Conservation (phyloP, 2,888 invertebrate genomes). For the Pomacea canaliculata region DNA sequence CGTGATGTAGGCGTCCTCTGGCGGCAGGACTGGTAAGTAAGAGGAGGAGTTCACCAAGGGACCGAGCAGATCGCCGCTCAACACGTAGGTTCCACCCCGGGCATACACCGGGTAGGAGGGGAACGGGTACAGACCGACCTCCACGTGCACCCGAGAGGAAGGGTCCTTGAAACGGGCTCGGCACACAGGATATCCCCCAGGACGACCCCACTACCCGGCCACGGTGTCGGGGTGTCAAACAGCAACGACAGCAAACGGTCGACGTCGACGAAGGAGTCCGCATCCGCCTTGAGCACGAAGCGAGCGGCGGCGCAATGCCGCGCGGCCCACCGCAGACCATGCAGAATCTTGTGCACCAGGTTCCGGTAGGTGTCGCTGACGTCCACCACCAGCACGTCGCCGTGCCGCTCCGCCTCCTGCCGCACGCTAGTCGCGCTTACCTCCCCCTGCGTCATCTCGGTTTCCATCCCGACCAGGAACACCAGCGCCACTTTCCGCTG, state of each 20-base stretch:
- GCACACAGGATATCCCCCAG: constrained; percentile 40
- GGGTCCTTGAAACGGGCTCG: constrained; percentile 38
- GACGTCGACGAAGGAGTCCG: constrained; percentile 22
- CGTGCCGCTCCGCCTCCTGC: constrained; percentile 2
- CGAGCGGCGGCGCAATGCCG: constrained; percentile 1
- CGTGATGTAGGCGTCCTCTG: constrained; percentile 55
- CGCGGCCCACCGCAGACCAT: constrained; percentile 16
- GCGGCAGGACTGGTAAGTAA: constrained; percentile 45
- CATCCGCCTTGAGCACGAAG: constrained; percentile 22
- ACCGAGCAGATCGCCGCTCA: constrained; percentile 41
- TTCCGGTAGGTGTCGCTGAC: constrained; percentile 19
- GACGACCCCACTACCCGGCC: neutral
- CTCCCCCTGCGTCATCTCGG: too few relatives aligned
- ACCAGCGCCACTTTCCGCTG: constrained; percentile 34
- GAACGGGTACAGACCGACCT: constrained; percentile 35
- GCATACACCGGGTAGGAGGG: constrained; percentile 46
- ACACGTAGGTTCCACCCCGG: constrained; percentile 46
- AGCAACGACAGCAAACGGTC: constrained; percentile 31
- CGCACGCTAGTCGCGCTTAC: neutral
- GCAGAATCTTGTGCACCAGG: constrained; percentile 17
- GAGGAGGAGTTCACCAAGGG: constrained; percentile 42
- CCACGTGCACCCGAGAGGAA: constrained; percentile 38
- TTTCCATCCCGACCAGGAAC: constrained; percentile 31
- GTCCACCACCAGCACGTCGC: constrained; percentile 18
- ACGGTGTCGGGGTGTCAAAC: neutral